Conservation (phyloP, 1,140 invertebrate species). For the Eupristina koningsbergeri region DNA sequence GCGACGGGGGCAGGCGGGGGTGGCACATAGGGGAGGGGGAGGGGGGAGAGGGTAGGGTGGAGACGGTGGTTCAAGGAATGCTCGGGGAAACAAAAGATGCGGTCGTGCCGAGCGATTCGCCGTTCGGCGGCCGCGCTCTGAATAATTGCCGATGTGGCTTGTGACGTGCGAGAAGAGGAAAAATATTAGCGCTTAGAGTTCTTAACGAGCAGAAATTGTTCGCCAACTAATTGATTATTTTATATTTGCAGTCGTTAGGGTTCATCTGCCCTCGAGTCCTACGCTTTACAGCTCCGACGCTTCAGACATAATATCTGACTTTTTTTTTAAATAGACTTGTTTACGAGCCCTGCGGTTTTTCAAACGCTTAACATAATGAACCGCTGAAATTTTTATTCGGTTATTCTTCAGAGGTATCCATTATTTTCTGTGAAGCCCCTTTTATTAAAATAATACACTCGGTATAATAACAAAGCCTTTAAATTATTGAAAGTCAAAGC, state of each 20-base stretch:
- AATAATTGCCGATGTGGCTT: constrained; percentile 18
- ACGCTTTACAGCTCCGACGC: not conserved
- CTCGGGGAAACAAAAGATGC: constrained; percentile 9
- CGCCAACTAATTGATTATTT: constrained; percentile 3
- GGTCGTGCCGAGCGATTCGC: constrained; percentile 3
- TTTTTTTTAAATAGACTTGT: not conserved
- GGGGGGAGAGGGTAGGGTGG: no score
- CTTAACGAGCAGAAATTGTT: constrained; percentile 15
- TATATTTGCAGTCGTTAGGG: not conserved
- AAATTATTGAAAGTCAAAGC: no score
- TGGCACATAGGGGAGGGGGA: no score
- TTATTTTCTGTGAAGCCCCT: not conserved
- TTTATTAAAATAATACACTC: not conserved
- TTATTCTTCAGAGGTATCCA: not conserved
- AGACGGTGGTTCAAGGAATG: not conserved
- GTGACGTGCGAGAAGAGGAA: not conserved
- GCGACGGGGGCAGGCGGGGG: no score
- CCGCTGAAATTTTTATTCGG: not conserved
- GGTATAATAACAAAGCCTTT: no score
- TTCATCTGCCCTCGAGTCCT: not conserved
- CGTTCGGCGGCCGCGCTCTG: not conserved
- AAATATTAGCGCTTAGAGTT: not conserved
- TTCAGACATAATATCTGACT: not conserved
- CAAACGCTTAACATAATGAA: not conserved
- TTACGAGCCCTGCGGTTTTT: not conserved